Base-by-base conservation (phyloP, 2,797 vertebrate genomes). In the Cottoperca gobio region DNA sequence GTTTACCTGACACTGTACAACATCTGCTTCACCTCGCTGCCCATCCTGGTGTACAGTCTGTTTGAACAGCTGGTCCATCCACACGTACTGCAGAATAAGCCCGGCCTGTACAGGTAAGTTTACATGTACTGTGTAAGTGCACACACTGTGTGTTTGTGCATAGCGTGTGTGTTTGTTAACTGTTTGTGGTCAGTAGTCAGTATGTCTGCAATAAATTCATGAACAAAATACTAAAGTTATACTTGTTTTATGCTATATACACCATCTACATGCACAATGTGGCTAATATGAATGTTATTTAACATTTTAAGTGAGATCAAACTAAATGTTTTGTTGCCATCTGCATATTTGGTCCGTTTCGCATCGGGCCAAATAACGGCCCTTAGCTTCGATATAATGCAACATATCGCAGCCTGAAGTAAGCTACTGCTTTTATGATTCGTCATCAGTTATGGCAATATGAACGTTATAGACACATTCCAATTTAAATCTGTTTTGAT, bases 1-100 rank as follows among this genome's bases (percentile, higher is more conserved):
- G 98, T 99, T 66, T 99, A 99, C 91, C 94, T 99, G 95, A 99
- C 98, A 86, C 96, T 99, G 87, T 99, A 99, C 95, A 99, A 99
- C 95, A 99, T 99, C 95, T 99, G 97, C 96, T 99, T 99, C 95
- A 99, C 98, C 85, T 99, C 98, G 66, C 91, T 99, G 92, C 98
- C 98, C 94, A 96, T 99, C 91, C 96, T 99, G 88, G 96, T 98
- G 79, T 99, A 97, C 92, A 99, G 98, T 93, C 95, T 99, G 73
- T 97, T 99, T 96, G 98, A 99, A 87, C 98, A 99, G 94, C 97
- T 98, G 87, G 95, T 99, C 85, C 96, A 99, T 83, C 97, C 98
- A 35, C 96, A 98, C 65, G 87, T 98, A 16, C 93, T 99, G 69
- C 97, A 98, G 91, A 97, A 86, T 82, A 98, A 99, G 89, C 98